Percentiles rank a stretch among this genome's conserved stretches.
These are phyloP conservation scores for Leucosticte australis DNA, from an alignment of 2,113 vertebrate species.

Conservation along the genomic window DNA sequence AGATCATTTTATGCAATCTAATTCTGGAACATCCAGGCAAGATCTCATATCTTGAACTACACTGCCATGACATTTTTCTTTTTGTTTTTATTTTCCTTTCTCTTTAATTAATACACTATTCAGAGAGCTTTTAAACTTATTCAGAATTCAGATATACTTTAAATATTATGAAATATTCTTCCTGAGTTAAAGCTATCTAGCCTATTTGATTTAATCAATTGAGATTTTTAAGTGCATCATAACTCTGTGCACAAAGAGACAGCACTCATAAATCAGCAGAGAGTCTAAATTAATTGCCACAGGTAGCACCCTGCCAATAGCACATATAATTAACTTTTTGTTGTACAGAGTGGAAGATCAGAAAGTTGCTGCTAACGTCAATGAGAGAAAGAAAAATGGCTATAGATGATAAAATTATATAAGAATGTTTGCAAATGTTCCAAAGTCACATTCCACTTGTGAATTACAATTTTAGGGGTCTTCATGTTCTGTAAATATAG, in stretches of 20 bases:
- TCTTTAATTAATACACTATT: background rate
- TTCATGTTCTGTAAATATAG: background rate
- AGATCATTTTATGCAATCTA: background rate
- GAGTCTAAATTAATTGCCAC: slow-evolving; percentile 9
- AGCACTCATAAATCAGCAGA: slow-evolving; percentile 24
- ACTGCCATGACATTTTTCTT: background rate
- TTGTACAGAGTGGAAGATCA: background rate
- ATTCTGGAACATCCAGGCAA: background rate
- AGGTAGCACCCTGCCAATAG: background rate
- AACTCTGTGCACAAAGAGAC: background rate
- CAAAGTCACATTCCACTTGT: background rate
- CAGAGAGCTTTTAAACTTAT: background rate
- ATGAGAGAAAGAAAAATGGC: background rate
- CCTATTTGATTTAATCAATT: background rate
- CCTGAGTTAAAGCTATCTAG: background rate
- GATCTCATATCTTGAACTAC: background rate
- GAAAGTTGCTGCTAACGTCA: background rate
- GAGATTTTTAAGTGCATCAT: background rate
- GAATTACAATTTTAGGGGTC: background rate
- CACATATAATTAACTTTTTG: background rate
- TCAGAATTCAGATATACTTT: background rate
- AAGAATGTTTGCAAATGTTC: background rate
- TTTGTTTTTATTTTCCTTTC: background rate
- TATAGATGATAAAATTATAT: background rate
- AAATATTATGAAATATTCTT: background rate